Conservation (phyloP, 2,888 invertebrate genomes). For the Junonia oenone region DNA sequence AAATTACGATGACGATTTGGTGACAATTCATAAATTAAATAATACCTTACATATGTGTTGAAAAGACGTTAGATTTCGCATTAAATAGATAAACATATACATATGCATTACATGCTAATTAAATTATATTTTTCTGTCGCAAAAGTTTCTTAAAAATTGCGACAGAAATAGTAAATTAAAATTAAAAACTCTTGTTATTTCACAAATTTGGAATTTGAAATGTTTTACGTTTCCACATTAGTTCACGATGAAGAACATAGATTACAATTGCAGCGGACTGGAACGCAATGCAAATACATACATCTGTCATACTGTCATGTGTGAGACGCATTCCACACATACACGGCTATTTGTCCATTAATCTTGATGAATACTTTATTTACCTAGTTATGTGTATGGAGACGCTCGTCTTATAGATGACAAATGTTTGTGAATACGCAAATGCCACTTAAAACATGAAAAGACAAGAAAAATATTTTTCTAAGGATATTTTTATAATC, state of each 20-base stretch:
- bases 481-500: not conserved
- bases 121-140: no score
- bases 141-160: no score
- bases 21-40: no score
- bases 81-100: no score
- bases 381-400: not conserved
- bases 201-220: not conserved
- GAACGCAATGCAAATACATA: not conserved
- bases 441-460: not conserved
- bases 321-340: not conserved
- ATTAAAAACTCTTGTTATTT: not conserved
- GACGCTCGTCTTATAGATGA: not conserved
- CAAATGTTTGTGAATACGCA: not conserved
- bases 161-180: no score
- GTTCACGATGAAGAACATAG: not conserved
- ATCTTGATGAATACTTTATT: not conserved
- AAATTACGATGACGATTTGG: no score
- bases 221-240: not conserved
- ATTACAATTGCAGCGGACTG: conserved; percentile 1
- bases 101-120: no score
- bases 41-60: no score
- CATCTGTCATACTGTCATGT: not conserved
- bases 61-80: no score
- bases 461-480: no score
- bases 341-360: not conserved